Base-by-base conservation (phyloP, 2,113 vertebrate species). In the Saguinus midas region DNA sequence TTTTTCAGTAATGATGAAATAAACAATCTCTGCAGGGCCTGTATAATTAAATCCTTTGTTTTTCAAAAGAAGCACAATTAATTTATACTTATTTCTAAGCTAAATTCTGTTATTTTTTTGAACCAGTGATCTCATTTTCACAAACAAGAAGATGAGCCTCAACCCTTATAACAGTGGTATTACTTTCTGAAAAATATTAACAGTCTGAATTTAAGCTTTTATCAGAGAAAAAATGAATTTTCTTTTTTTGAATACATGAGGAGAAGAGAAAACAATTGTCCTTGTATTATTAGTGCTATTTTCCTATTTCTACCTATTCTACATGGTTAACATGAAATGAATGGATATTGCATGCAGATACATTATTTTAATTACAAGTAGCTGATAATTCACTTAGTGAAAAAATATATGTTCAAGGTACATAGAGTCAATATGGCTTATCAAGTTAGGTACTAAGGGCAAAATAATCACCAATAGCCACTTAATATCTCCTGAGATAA, bases 1-100 rank as follows among this genome's bases (percentile, higher is more conserved):
- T 98, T 98, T 98, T 98, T 96, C 68, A 97, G 97, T 98, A 98
- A 98, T 98, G 98, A 98, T 98, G 94, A 98, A 98, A 97, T 96
- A 98, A 98, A 98, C 95, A 97, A 96, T 97, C 93, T 95, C 94
- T 96, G 76, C 82, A 87, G 5, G 76, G 94, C 95, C 52, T 98
- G 90, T 97, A 98, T 98, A 98, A 99, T 98, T 98, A 98, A 98
- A 98, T 98, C 43, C 70, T 98, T 98, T 98, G 97, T 68, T 68
- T 98, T 98, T 97, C 86, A 94, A 94, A 98, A 98, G 98, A 97
- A 95, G 93, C 89, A 43, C 97, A 90, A 98, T 97, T 98, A 97
- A 98, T 98, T 87, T 95, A 87, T 14, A 57, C 27, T 87, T 95
- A 73, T 87, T 97, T 96, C 27, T 57, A 92, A 97, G 87, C 76